These are phyloP conservation scores for Pogonus chalceus DNA, from an alignment of 1,140 invertebrate species.

Conservation along the genomic window DNA sequence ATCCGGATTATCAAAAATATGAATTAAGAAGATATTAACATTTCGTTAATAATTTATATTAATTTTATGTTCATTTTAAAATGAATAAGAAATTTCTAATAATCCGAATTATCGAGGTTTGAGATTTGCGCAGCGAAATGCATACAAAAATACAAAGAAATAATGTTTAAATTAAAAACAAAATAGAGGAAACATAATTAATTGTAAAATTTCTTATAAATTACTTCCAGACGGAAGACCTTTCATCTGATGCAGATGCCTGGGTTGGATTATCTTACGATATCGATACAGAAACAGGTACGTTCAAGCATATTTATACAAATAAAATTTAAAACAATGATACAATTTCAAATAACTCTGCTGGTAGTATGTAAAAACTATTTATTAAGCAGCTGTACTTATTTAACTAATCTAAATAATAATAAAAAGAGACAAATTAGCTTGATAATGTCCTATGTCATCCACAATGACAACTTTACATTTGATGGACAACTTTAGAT, in stretches of 20 bases:
- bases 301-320: no score
- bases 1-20: no score
- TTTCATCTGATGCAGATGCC: slow-evolving; percentile 39
- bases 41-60: no score
- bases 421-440: background rate
- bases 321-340: background rate
- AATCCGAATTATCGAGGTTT: slow-evolving; percentile 14
- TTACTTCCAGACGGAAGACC: slow-evolving; percentile 27
- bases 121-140: no score
- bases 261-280: slow-evolving; percentile 71
- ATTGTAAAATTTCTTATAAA: background rate
- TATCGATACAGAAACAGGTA: slow-evolving; percentile 82
- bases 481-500: background rate
- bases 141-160: no score
- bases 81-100: slow-evolving; percentile 1
- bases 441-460: background rate
- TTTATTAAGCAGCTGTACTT: background rate
- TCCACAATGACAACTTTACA: background rate
- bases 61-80: slow-evolving; percentile 13
- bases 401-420: background rate
- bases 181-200: no score
- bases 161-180: no score
- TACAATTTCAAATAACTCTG: background rate
- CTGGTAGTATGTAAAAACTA: slow-evolving; percentile 11
- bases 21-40: no score